Conservation (phyloP, 2,113 vertebrate species). For the Bos javanicus region DNA sequence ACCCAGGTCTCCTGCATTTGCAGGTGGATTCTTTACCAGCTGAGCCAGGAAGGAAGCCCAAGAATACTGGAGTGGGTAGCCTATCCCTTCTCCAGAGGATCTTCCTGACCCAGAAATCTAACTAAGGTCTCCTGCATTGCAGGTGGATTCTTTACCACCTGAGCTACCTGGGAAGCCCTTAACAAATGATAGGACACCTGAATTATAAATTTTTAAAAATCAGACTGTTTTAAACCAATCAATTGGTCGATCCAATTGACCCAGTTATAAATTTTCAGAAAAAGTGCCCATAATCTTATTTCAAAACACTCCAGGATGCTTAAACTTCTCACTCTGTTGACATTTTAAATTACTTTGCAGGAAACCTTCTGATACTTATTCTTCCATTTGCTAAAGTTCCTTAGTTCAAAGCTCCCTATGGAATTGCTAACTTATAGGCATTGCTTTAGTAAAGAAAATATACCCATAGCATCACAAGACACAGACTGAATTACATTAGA, state of each 20-base stretch:
- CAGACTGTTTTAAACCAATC: background rate
- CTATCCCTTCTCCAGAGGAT: background rate
- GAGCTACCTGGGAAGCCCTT: background rate
- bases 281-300: background rate
- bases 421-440: constrained; percentile 2
- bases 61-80: background rate
- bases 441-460: constrained; percentile 24
- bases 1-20: background rate
- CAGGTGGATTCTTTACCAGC: background rate
- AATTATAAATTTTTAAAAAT: background rate
- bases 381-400: constrained; percentile 41
- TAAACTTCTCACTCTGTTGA: constrained; percentile 23
- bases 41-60: background rate
- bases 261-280: background rate
- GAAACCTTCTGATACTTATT: constrained; percentile 42
- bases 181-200: background rate
- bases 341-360: constrained; percentile 44
- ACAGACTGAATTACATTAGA: background rate
- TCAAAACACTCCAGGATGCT: constrained; percentile 22
- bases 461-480: background rate
- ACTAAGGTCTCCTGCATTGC: background rate
- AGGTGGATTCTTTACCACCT: background rate
- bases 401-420: constrained; percentile 19
- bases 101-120: background rate
- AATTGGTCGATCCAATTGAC: background rate